Percentiles rank a stretch among this genome's conserved stretches.
phyloP scores from a whole-genome alignment of 2,113 vertebrate genomes.

The Ivindomyrus marchei region DNA sequence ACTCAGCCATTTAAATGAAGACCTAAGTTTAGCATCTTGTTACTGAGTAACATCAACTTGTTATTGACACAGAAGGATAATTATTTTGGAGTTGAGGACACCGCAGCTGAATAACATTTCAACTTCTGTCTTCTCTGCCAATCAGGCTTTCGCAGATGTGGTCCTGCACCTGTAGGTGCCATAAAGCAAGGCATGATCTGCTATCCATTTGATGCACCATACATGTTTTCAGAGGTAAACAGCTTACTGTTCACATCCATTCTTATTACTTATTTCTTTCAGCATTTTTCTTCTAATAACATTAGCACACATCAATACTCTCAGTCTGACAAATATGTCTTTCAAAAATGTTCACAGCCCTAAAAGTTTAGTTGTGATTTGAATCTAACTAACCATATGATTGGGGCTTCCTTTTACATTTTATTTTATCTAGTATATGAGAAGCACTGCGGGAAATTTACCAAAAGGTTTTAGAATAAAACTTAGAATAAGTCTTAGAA shows the following conservation, averaged over 20 bases:
- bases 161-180: conserved; percentile 74
- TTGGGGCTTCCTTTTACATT: neutral
- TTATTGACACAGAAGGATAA: neutral
- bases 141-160: conserved; percentile 80
- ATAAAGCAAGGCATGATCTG: conserved; percentile 72
- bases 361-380: neutral
- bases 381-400: neutral
- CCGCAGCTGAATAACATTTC: neutral
- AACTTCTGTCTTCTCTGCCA: neutral
- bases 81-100: neutral
- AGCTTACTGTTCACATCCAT: neutral
- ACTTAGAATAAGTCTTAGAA: neutral
- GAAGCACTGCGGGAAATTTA: neutral
- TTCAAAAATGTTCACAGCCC: neutral
- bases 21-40: neutral
- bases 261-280: neutral
- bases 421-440: neutral
- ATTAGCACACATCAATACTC: neutral
- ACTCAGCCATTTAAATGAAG: neutral
- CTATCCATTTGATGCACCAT: conserved; percentile 71
- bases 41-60: neutral
- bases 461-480: neutral
- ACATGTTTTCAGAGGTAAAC: conserved; percentile 84
- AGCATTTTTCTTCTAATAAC: neutral
- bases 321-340: neutral